phyloP scores from a whole-genome alignment of 2,888 invertebrate genomes.

The Cyclophora albipunctata region DNA sequence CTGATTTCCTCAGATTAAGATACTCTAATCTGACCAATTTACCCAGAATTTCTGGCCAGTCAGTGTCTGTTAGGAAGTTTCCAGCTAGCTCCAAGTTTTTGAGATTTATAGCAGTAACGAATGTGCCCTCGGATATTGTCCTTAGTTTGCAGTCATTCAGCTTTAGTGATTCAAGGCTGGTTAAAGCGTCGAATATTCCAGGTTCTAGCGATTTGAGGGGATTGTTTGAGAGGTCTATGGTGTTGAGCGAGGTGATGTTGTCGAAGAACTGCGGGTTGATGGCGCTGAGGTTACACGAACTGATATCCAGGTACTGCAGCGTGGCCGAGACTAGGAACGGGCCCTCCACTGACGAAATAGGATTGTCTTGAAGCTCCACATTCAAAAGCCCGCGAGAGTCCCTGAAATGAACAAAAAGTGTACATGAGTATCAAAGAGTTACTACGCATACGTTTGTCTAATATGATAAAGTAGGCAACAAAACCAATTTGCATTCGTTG shows the following conservation, averaged over 20 bases:
- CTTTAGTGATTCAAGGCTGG: constrained; percentile 79
- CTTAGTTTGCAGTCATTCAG: constrained; percentile 79
- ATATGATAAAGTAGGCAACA: constrained; percentile 24
- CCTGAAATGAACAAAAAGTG: constrained; percentile 52
- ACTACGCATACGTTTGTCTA: constrained; percentile 4
- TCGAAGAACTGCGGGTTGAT: constrained; percentile 79
- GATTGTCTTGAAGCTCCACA: constrained; percentile 82
- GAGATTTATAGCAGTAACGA: constrained; percentile 75
- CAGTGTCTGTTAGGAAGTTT: constrained; percentile 72
- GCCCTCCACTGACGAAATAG: constrained; percentile 76
- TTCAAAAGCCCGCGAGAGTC: constrained; percentile 81
- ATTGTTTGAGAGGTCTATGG: constrained; percentile 82
- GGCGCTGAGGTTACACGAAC: constrained; percentile 75
- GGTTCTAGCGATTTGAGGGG: constrained; percentile 75
- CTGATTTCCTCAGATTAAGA: constrained; percentile 77
- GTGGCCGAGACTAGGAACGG: constrained; percentile 79
- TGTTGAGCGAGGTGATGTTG: constrained; percentile 78
- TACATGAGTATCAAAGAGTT: neutral
- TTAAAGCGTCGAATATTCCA: constrained; percentile 77
- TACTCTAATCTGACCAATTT: constrained; percentile 77
- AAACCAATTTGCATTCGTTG: constrained; percentile 66
- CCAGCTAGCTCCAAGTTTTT: constrained; percentile 79
- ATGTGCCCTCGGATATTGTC: constrained; percentile 71
- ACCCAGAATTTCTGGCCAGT: constrained; percentile 78
- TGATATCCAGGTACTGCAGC: constrained; percentile 80